These are phyloP conservation scores for Stichopus chloronotus DNA, from an alignment of 35 echinoderm and acorn worm genomes.

Conservation along the genomic window DNA sequence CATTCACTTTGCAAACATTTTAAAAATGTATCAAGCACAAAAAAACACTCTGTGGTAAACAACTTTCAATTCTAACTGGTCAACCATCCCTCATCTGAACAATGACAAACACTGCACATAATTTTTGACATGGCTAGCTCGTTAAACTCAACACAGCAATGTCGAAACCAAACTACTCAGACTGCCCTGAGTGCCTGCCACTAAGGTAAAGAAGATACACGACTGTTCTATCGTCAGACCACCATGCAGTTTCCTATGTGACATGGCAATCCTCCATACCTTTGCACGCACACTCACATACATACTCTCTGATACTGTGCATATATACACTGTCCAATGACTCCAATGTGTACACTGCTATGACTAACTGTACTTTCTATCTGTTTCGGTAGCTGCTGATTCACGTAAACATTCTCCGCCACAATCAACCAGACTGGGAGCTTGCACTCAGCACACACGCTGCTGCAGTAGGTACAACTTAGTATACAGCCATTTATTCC, in stretches of 20 bases:
- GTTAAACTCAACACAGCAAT: neutral
- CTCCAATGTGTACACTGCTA: too few relatives aligned
- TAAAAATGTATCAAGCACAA: neutral
- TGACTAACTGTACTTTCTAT: neutral
- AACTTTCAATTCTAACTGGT: too few relatives aligned
- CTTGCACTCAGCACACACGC: too few relatives aligned
- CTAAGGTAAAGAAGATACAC: conserved; percentile 9
- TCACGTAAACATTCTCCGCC: neutral
- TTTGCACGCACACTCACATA: neutral
- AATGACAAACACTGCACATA: too few relatives aligned
- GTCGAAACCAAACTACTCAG: neutral
- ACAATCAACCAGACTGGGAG: neutral
- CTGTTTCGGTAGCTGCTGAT: neutral
- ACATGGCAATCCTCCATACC: neutral
- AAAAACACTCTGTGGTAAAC: neutral
- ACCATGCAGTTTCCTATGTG: neutral
- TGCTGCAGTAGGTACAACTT: neutral
- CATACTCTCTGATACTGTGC: neutral
- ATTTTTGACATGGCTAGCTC: neutral
- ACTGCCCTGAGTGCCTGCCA: neutral
- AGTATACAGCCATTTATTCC: neutral
- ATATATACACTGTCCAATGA: neutral
- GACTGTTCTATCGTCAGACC: conserved; percentile 4
- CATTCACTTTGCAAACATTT: neutral
- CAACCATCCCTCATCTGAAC: too few relatives aligned